These are phyloP conservation scores for Coptotermes formosanus DNA, from an alignment of 1,140 invertebrate species.

Conservation along the genomic window DNA sequence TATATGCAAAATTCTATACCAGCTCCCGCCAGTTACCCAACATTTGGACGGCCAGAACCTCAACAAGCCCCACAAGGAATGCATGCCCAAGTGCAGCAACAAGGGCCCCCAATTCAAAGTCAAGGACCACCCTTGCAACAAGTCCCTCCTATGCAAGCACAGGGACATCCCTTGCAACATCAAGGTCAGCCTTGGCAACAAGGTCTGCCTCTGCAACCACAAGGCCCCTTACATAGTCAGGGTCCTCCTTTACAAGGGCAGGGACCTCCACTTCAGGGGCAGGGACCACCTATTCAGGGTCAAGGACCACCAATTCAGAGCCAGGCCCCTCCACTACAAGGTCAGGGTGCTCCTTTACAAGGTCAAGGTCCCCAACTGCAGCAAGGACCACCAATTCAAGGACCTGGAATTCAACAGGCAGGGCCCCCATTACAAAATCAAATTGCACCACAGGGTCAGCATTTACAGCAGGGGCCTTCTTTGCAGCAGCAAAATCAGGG, in stretches of 20 bases:
- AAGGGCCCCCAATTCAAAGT: constrained; percentile 3
- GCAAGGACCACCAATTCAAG: constrained; percentile 22
- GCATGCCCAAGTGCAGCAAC: neutral
- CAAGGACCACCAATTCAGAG: constrained; percentile 9
- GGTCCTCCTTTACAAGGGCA: constrained; percentile 14
- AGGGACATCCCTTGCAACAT: constrained; percentile 16
- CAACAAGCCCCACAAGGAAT: neutral
- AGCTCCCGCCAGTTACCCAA: constrained; percentile 3
- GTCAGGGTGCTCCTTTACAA: constrained; percentile 34
- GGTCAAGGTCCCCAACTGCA: constrained; percentile 39
- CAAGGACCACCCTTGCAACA: neutral
- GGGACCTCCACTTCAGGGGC: constrained; percentile 8
- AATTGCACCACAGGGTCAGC: neutral
- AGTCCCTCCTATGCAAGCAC: neutral
- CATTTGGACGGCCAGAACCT: constrained; percentile 23
- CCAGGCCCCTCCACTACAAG: constrained; percentile 28
- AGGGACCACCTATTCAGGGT: neutral
- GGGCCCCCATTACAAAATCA: constrained; percentile 32
- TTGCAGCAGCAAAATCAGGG: constrained; percentile 1
- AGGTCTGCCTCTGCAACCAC: neutral
- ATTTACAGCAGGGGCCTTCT: constrained; percentile 17
- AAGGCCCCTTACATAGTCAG: constrained; percentile 14
- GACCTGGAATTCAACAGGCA: constrained; percentile 27
- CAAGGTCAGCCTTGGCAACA: constrained; percentile 21
- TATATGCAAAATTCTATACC: constrained; percentile 24